phyloP scores from a whole-genome alignment of 2,797 vertebrate species.

The Prionace glauca region DNA sequence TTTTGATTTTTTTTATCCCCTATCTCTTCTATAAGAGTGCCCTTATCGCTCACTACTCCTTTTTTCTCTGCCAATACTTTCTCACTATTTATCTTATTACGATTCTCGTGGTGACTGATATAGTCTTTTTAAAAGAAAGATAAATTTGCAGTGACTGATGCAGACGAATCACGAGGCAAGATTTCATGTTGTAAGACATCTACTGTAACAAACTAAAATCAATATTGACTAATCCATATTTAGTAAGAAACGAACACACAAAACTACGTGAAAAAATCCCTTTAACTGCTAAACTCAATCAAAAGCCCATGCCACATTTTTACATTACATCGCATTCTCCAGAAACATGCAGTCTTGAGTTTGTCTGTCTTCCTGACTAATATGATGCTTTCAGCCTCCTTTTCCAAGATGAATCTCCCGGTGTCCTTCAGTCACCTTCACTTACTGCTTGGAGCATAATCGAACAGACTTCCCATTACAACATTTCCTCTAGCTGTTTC shows the following conservation, averaged over 20 bases:
- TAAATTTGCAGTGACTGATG: neutral
- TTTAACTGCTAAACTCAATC: neutral
- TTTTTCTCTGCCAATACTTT: neutral
- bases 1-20: neutral
- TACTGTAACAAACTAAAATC: neutral
- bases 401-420: too few species aligned
- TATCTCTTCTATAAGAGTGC: neutral
- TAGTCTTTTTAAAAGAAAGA: neutral
- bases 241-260: neutral
- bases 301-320: neutral
- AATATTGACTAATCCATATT: neutral
- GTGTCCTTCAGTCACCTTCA: neutral
- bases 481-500: neutral
- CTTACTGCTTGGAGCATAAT: neutral
- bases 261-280: neutral
- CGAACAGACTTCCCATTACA: neutral
- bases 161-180: neutral
- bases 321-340: neutral
- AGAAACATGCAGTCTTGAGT: neutral
- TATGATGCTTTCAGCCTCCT: neutral
- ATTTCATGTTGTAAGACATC: neutral
- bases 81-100: neutral
- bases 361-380: neutral
- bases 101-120: neutral
- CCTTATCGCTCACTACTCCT: neutral